phyloP scores from a whole-genome alignment of 2,888 invertebrate genomes.

The Phymatocera aterrima region DNA sequence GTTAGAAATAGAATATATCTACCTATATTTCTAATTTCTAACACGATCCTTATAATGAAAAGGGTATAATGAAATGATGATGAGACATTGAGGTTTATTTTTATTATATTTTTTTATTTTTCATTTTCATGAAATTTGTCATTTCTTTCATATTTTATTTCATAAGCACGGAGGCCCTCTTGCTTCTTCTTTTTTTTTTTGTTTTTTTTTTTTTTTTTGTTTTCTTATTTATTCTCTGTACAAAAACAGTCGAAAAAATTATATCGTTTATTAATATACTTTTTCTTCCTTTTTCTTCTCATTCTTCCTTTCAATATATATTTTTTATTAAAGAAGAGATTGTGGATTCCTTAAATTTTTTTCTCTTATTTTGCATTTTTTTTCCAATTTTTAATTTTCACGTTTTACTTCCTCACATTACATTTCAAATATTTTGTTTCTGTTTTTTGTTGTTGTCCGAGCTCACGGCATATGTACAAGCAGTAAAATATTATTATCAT shows the following conservation, averaged over 20 bases:
- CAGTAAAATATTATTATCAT: slow-evolving; percentile 58
- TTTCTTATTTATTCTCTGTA: slow-evolving; percentile 73
- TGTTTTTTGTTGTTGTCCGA: slow-evolving; percentile 62
- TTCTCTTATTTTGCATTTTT: slow-evolving; percentile 40
- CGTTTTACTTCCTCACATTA: slow-evolving; percentile 47
- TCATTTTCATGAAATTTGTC: background rate
- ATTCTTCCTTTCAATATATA: too few species aligned
- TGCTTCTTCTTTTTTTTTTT: background rate
- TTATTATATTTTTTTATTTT: background rate
- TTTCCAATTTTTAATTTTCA: slow-evolving; percentile 60
- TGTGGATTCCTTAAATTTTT: slow-evolving; percentile 46
- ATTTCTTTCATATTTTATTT: background rate
- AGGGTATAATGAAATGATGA: background rate
- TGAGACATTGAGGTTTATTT: background rate
- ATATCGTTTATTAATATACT: slow-evolving; percentile 65
- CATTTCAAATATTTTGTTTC: background rate
- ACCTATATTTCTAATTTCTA: too few species aligned
- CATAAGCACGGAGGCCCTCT: slow-evolving; percentile 15
- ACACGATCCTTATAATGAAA: background rate
- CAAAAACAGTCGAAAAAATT: slow-evolving; percentile 75
- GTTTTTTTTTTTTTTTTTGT: slow-evolving; percentile 50
- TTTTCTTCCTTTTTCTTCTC: slow-evolving; percentile 45
- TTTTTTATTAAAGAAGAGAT: too few species aligned
- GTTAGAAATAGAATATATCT: too few species aligned
- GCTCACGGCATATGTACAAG: slow-evolving; percentile 74